phyloP scores from a whole-genome alignment of 2,113 vertebrate species.

The Junco hyemalis region DNA sequence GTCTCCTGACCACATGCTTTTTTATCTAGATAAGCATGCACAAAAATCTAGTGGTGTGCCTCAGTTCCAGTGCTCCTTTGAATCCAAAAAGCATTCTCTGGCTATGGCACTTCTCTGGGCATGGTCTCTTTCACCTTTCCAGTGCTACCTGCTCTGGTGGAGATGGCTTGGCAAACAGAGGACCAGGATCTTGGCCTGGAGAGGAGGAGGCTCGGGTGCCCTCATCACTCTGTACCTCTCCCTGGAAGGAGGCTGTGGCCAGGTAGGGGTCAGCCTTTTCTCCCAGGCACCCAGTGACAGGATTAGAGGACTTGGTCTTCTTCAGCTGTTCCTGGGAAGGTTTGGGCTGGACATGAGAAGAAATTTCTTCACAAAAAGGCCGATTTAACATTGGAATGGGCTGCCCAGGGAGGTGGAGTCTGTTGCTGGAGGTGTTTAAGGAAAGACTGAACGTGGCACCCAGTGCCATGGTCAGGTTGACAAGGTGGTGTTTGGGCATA shows the following conservation, averaged over 20 bases:
- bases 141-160: neutral
- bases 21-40: neutral
- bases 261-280: neutral
- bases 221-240: accelerated
- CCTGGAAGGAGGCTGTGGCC: too few relatives aligned
- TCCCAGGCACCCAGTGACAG: neutral
- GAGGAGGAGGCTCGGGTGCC: neutral
- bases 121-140: neutral
- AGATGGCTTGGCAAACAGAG: neutral
- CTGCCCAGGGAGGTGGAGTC: neutral
- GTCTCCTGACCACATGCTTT: neutral
- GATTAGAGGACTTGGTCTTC: neutral
- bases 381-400: neutral
- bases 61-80: neutral
- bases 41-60: neutral
- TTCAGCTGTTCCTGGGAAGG: neutral
- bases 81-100: neutral
- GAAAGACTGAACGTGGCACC: neutral
- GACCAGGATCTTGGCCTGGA: neutral
- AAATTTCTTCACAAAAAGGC: neutral
- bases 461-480: accelerated
- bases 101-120: neutral
- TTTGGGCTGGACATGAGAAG: neutral
- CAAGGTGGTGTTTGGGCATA: neutral
- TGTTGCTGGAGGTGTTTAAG: neutral